Evolutionary conservation across 2,113 vertebrate species (phyloP).

Genomic region (Dromaius novaehollandiae): DNA sequence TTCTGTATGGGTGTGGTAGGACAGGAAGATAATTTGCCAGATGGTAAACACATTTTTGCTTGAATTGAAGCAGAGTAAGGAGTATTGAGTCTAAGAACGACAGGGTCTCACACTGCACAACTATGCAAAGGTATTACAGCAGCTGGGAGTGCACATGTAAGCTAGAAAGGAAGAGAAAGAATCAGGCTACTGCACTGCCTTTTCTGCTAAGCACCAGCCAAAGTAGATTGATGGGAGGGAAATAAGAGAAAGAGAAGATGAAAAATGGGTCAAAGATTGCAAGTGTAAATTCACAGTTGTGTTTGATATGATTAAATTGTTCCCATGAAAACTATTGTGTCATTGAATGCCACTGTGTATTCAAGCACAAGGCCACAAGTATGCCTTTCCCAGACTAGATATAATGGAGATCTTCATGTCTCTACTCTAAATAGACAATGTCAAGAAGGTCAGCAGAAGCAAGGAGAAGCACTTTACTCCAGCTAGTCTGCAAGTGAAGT

Average conservation of each 20-base stretch:
- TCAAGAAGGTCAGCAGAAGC: slow-evolving; percentile 58
- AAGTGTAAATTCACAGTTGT: slow-evolving; percentile 44
- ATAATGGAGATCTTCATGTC: slow-evolving; percentile 48
- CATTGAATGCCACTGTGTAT: neutral
- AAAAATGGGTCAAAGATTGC: slow-evolving; percentile 61
- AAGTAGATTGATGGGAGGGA: neutral
- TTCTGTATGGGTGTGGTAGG: slow-evolving; percentile 28
- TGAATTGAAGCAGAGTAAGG: slow-evolving; percentile 13
- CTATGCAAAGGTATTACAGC: neutral
- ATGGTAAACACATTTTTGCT: slow-evolving; percentile 60
- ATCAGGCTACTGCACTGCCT: neutral
- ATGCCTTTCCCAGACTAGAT: slow-evolving; percentile 59
- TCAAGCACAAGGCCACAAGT: slow-evolving; percentile 53
- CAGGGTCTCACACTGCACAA: neutral
- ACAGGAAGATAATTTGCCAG: slow-evolving; percentile 59
- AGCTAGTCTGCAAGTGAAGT: slow-evolving; percentile 54
- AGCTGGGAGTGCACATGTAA: neutral
- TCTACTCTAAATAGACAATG: slow-evolving; percentile 52
- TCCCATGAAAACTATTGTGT: slow-evolving; percentile 54
- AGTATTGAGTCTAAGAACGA: neutral
- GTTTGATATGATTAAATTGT: slow-evolving; percentile 58
- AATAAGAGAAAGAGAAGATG: slow-evolving; percentile 20
- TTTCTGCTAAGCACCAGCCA: neutral
- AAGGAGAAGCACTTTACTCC: slow-evolving; percentile 61
- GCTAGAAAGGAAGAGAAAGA: slow-evolving; percentile 11